Conservation (phyloP, 2,888 invertebrate genomes). For the Ferdinandea cuprea region DNA sequence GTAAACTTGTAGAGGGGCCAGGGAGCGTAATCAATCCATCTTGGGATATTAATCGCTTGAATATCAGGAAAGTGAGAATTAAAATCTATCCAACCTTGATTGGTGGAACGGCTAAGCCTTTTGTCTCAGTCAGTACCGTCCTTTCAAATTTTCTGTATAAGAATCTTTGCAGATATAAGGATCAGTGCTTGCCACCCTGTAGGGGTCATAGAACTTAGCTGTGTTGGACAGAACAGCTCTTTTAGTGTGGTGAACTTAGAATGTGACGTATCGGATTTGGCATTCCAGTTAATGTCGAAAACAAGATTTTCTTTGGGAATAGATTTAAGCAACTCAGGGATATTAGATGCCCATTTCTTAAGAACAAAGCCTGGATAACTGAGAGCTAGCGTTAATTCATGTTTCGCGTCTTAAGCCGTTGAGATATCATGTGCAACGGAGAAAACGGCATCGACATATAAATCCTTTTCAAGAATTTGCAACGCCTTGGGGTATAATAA, state of each 20-base stretch:
- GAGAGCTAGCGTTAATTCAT: constrained; percentile 8
- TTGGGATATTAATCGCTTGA: too few relatives aligned
- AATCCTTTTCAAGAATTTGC: constrained; percentile 23
- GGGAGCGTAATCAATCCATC: constrained; percentile 38
- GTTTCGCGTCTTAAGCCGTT: not conserved
- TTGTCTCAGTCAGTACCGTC: too few relatives aligned
- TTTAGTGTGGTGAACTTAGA: constrained; percentile 29
- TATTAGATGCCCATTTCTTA: constrained; percentile 12
- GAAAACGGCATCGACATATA: constrained; percentile 52
- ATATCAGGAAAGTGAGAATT: too few relatives aligned
- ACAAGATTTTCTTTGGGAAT: constrained; percentile 1
- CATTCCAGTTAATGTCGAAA: constrained; percentile 63
- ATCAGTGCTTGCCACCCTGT: constrained; percentile 61
- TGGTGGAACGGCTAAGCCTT: too few relatives aligned
- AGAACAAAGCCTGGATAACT: constrained; percentile 31
- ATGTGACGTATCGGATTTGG: constrained; percentile 40
- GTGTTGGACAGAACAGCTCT: constrained; percentile 57
- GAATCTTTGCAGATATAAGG: constrained; percentile 59
- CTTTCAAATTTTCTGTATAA: constrained; percentile 66
- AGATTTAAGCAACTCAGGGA: not conserved
- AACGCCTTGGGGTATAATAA: constrained; percentile 19
- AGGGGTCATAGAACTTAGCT: constrained; percentile 66
- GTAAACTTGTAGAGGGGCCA: constrained; percentile 25
- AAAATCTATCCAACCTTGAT: constrained; percentile 2
- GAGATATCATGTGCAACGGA: constrained; percentile 29